phyloP scores from a whole-genome alignment of 1,140 invertebrate genomes.

The Bombus superbus region DNA sequence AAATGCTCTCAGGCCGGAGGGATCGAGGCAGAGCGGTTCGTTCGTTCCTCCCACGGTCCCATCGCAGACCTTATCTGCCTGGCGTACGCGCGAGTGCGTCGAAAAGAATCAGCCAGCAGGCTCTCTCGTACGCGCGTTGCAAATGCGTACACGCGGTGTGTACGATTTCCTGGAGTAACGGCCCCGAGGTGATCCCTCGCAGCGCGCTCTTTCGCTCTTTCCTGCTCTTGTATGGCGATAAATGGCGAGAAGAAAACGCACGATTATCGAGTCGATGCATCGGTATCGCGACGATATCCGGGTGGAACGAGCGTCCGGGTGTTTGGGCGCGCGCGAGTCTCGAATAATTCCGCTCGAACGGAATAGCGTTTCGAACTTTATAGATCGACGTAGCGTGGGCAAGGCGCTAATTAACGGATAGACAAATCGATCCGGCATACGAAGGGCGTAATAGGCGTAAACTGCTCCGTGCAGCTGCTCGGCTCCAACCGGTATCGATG shows the following conservation, averaged over 20 bases:
- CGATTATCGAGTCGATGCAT: slow-evolving; percentile 57
- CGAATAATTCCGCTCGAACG: neutral
- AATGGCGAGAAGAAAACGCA: slow-evolving; percentile 41
- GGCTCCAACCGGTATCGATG: slow-evolving; percentile 8
- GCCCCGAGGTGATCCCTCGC: slow-evolving; percentile 24
- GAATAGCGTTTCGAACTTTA: neutral
- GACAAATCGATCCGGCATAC: slow-evolving; percentile 49
- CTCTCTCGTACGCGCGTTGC: slow-evolving; percentile 39
- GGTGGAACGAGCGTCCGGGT: neutral
- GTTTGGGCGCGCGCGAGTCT: neutral
- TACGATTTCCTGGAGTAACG: slow-evolving; percentile 69
- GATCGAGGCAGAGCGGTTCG: slow-evolving; percentile 28
- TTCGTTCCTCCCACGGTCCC: slow-evolving; percentile 67
- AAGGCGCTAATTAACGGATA: slow-evolving; percentile 52
- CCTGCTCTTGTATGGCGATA: slow-evolving; percentile 51
- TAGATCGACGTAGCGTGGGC: slow-evolving; percentile 18
- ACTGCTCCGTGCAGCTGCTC: slow-evolving; percentile 27
- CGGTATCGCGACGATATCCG: slow-evolving; percentile 27
- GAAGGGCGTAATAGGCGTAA: slow-evolving; percentile 9
- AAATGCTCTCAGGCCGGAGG: slow-evolving; percentile 61
- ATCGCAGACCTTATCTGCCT: slow-evolving; percentile 56
- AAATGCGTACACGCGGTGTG: slow-evolving; percentile 56
- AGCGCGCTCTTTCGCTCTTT: slow-evolving; percentile 9
- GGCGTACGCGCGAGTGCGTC: slow-evolving; percentile 40
- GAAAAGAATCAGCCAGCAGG: slow-evolving; percentile 48